Base-by-base conservation (phyloP, 2,113 vertebrate species). In the Corydoras sp. region DNA sequence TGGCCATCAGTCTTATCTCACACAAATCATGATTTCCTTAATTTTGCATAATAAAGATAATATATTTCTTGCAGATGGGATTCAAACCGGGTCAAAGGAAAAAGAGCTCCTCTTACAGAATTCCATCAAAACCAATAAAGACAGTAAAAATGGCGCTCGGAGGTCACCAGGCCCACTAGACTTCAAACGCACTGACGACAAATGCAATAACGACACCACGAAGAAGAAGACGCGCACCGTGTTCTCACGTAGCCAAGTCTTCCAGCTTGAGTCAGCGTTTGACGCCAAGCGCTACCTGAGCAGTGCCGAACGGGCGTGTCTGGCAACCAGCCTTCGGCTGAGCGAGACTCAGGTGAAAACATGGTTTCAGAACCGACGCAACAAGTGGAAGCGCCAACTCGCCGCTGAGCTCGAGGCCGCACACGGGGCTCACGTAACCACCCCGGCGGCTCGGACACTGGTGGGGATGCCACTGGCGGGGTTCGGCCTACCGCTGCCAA, bases 281-380 rank as follows among this genome's bases (percentile, higher is more conserved):
- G 93, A 95, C 85, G 88, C 94, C 79, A 95, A 95, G 81, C 91
- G 94, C 68, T 95, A 95, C 87, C 86, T 95, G 83, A 95, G 93
- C 89, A 95, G 94, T 83, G 93, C 94, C 5, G 94, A 95, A 84
- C 78, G 94, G 14, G 95, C 95, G 0, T 94, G 95, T 63, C 85
- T 98, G 84, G 95, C 95, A 51, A 92, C 95, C 50, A 95, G 94
- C 4, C 89, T 98, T 72, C 95, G 95, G 83, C 91, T 97, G 76
- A 97, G 94, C 9, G 95, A 98, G 89, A 97, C 95, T n/a, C 95
- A 98, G 90, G 95, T 97, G 77, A 98, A 97, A 81, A 98, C 97
- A 69, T 98, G 95, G 95, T 98, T 98, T 82, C 95, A 98, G 84
- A 98, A 96, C 80, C 88, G 95, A 8, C 92, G 95, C 83, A 98